These are phyloP conservation scores for Argyresthia albistria DNA, from an alignment of 2,888 invertebrate genomes.

Conservation along the genomic window DNA sequence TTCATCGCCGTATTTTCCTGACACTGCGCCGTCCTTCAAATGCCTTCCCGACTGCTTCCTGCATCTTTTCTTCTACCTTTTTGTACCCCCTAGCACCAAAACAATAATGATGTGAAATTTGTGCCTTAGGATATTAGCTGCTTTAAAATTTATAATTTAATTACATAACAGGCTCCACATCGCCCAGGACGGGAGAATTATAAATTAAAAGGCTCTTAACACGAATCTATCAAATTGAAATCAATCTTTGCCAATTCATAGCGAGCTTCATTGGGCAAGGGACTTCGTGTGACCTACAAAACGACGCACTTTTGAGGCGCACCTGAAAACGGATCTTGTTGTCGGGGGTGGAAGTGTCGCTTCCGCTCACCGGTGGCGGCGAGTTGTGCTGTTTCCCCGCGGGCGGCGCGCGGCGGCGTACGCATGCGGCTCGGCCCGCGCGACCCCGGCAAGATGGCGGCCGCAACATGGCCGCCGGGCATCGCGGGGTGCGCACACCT, in stretches of 20 bases:
- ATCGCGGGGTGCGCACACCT: slow-evolving; percentile 44
- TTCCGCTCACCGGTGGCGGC: slow-evolving; percentile 25
- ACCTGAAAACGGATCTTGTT: slow-evolving; percentile 37
- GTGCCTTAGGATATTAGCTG: background rate
- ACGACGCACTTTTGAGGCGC: slow-evolving; percentile 34
- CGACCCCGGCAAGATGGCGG: slow-evolving; percentile 70
- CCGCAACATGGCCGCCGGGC: slow-evolving; percentile 70
- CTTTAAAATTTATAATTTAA: too few relatives aligned
- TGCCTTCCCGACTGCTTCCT: too few relatives aligned
- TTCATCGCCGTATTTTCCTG: slow-evolving; percentile 25
- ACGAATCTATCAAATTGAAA: slow-evolving; percentile 47
- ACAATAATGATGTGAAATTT: background rate
- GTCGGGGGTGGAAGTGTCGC: slow-evolving; percentile 28
- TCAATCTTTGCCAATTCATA: slow-evolving; percentile 51
- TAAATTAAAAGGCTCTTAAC: slow-evolving; percentile 8
- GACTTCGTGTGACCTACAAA: slow-evolving; percentile 60
- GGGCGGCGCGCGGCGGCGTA: slow-evolving; percentile 50
- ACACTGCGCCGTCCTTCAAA: slow-evolving; percentile 16
- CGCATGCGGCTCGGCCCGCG: slow-evolving; percentile 65
- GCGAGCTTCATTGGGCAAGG: slow-evolving; percentile 56
- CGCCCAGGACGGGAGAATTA: background rate
- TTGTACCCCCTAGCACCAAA: too few relatives aligned
- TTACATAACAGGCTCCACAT: too few relatives aligned
- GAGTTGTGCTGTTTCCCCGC: slow-evolving; percentile 52
- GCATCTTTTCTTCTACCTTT: too few relatives aligned